Evolutionary conservation across 1,140 invertebrate species (phyloP).

Genomic region (Euura saliciscinereae): DNA sequence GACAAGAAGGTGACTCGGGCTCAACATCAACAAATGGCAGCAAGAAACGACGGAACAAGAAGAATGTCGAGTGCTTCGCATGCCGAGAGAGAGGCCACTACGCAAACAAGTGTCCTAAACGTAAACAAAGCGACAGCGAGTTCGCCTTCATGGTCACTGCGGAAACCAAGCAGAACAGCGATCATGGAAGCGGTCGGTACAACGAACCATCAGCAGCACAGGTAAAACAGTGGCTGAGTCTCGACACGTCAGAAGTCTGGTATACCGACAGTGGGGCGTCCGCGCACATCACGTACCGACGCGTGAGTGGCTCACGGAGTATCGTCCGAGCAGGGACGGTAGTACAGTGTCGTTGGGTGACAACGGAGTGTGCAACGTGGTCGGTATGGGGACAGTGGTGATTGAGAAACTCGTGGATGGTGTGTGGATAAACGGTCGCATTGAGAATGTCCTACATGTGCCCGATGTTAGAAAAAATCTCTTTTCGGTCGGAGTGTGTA

Average conservation of each 20-base stretch:
- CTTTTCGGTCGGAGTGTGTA: neutral
- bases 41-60: slow-evolving; percentile 6
- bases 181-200: neutral
- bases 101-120: slow-evolving; percentile 17
- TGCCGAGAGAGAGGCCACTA: slow-evolving; percentile 28
- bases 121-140: slow-evolving; percentile 9
- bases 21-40: neutral
- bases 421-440: slow-evolving; percentile 7
- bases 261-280: slow-evolving; percentile 28
- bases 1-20: too few species aligned
- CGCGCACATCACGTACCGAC: slow-evolving; percentile 20
- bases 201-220: neutral
- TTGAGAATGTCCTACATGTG: slow-evolving; percentile 23
- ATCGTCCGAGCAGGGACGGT: slow-evolving; percentile 13
- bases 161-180: slow-evolving; percentile 1
- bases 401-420: slow-evolving; percentile 21
- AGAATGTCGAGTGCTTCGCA: slow-evolving; percentile 21
- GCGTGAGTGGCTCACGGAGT: slow-evolving; percentile 26
- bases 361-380: slow-evolving; percentile 20
- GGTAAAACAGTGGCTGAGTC: slow-evolving; percentile 12
- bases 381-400: slow-evolving; percentile 16
- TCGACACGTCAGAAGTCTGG: slow-evolving; percentile 24
- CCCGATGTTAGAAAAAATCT: neutral
- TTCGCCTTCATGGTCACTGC: slow-evolving; percentile 14
- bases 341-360: slow-evolving; percentile 23